Evolutionary conservation across 2,888 invertebrate species (phyloP), one percentile per base, ranked within the genome.

Genomic region (Phlogophora meticulosa): DNA sequence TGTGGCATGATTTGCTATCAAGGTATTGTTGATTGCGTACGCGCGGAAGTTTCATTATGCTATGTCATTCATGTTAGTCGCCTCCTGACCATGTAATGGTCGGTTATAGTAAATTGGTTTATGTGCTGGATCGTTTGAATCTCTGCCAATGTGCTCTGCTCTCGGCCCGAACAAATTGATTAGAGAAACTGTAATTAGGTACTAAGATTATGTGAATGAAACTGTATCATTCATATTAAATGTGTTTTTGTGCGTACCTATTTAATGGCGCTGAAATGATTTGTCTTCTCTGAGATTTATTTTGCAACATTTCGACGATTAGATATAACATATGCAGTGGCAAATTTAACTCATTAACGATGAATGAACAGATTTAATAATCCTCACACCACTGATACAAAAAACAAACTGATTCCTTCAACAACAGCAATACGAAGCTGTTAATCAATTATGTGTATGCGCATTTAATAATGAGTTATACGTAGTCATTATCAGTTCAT

Each of bases 11-110:
- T 52, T 79, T 81, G 84, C 85, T 87, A 88, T 88, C 87, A 86
- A 81, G 76, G 76, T 73, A 86, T 88, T 87, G 87, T 85, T 80
- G 81, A 72, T 83, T 84, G 81, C 82, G 84, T 81, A 80, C 72
- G 80, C 74, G 81, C 88, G 91, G 91, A 90, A 89, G 87, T 87
- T 76, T 80, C 82, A 86, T 85, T 86, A 82, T 88, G 87, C 85
- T 84, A 77, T 87, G 90, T 92, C 90, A 90, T 90, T 88, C 83
- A 81, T 76, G 76, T 73, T 69, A 74, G 78, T 71, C 78, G 72
- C 80, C 69, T 81, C 56, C 71, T 68, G 72, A 56, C 69, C 74
- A 74, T 80, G 74, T 57, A 72, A 71, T 72, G 65, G 64, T 67
- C 42, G 32, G 72, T 72, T 74, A 72, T 66, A 79, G 66, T 78